These are phyloP conservation scores for Leucoma salicis DNA, from an alignment of 2,888 invertebrate species.

Conservation along the genomic window DNA sequence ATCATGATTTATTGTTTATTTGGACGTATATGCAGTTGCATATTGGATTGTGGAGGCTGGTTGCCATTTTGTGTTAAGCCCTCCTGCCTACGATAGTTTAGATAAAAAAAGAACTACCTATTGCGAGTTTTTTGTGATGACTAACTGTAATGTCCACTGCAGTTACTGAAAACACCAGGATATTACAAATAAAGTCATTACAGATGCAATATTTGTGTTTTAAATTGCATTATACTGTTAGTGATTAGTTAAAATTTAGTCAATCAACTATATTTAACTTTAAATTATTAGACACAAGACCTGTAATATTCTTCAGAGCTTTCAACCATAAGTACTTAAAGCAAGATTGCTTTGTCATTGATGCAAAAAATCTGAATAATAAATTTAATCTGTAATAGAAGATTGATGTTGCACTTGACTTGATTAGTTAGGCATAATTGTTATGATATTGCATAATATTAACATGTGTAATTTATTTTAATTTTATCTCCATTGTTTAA, in stretches of 20 bases:
- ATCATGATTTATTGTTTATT: slow-evolving; percentile 46
- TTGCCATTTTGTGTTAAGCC: slow-evolving; percentile 80
- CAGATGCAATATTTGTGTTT: slow-evolving; percentile 12
- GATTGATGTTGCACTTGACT: background rate
- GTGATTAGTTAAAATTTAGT: slow-evolving; percentile 14
- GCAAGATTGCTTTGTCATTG: slow-evolving; percentile 27
- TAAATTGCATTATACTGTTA: slow-evolving; percentile 12
- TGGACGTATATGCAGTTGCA: slow-evolving; percentile 68
- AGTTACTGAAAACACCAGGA: slow-evolving; percentile 27
- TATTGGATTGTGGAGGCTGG: slow-evolving; percentile 69
- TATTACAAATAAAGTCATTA: slow-evolving; percentile 16
- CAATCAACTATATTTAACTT: slow-evolving; percentile 12
- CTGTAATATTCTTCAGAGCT: slow-evolving; percentile 21
- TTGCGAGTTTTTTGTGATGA: slow-evolving; percentile 53
- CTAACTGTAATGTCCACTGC: slow-evolving; percentile 46
- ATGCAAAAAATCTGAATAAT: slow-evolving; percentile 1
- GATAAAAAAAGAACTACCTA: slow-evolving; percentile 72
- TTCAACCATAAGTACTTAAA: too few species aligned
- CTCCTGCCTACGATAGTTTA: slow-evolving; percentile 73
- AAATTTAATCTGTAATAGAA: background rate
- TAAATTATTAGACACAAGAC: slow-evolving; percentile 36
- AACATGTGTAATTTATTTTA: slow-evolving; percentile 9
- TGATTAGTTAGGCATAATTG: slow-evolving; percentile 5
- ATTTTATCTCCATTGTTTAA: slow-evolving; percentile 16
- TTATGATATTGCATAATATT: slow-evolving; percentile 23